Base-by-base conservation (phyloP, 2,113 vertebrate genomes). In the Oophaga pumilio region DNA sequence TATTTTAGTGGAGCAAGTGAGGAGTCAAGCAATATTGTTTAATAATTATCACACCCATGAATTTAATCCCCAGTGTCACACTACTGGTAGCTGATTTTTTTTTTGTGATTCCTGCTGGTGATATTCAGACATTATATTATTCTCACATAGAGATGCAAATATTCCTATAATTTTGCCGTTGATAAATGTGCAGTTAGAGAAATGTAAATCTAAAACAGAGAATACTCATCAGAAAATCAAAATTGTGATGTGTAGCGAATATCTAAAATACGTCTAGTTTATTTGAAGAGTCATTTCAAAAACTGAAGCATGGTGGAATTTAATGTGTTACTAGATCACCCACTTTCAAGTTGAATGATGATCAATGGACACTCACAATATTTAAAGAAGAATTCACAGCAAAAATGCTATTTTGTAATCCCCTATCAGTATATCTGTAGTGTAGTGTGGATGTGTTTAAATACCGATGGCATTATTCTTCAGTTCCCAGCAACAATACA, bases 1-100 rank as follows among this genome's bases (percentile, higher is more conserved):
- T 86, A 86, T 86, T 79, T 22, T 74, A 22, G 59, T 14, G 59
- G 53, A 85, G 52, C 52, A 76, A 76, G 26, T 49, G 71, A 85
- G 49, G 26, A 49, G 17, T 24, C 18, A 18, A 17, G 2, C 28
- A 79, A 17, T 77, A 78, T 78, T 78, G 56, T 78, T 78, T 78
- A 79, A 79, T 79, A 79, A 74, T 50, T 74, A 74, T 73, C 2
- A 73, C 28, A 71, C 6, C 26, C 69, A 20, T 43, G 69, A 33
- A 74, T 50, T 9, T 74, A 22, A 8, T 74, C 33, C 14, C 2
- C 5, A 20, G 18, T 74, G 43, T 50, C 71, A 50, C 17, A 50
- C 9, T 4, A 50, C 33, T 50, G 5, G 71, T 49, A 49, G 43
- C 43, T 49, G 12, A 12, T 66, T 11, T 66, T n/a, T n/a, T n/a